phyloP scores from a whole-genome alignment of 2,113 vertebrate species.

The Perca schrenkii region DNA sequence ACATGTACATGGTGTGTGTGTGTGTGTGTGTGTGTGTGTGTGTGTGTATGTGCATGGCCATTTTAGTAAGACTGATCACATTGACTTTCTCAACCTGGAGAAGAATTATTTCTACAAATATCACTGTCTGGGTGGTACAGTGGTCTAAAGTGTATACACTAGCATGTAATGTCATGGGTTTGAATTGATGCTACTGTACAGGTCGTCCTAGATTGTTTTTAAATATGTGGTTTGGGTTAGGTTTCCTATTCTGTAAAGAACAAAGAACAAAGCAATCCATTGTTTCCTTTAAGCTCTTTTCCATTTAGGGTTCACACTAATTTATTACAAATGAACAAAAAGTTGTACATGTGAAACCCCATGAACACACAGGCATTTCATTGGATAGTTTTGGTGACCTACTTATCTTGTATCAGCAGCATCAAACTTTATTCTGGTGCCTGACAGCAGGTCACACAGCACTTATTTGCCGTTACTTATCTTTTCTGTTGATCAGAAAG shows the following conservation, averaged over 20 bases:
- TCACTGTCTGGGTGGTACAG: not conserved
- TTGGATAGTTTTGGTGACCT: not conserved
- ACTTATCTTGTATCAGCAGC: not conserved
- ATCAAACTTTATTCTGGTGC: not conserved
- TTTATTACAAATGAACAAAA: not conserved
- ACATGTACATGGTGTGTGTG: no score
- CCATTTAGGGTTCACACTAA: not conserved
- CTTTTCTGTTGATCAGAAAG: not conserved
- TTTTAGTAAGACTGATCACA: no score
- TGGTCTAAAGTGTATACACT: not conserved
- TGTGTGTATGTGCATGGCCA: not conserved
- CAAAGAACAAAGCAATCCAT: not conserved
- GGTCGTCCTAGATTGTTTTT: not conserved
- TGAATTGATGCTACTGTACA: not conserved
- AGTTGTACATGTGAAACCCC: not conserved
- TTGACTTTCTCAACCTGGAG: slow-evolving; percentile 19
- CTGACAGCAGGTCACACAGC: not conserved
- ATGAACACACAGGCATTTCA: not conserved
- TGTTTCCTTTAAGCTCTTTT: not conserved
- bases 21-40: not conserved
- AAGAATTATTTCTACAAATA: slow-evolving; percentile 7
- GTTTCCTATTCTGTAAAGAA: not conserved
- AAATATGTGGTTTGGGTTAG: not conserved
- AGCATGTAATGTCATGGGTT: not conserved
- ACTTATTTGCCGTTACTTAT: no score